Evolutionary conservation across 2,797 vertebrate genomes (phyloP), one percentile per base, ranked within the genome.

Genomic region (Botia kubotai): DNA sequence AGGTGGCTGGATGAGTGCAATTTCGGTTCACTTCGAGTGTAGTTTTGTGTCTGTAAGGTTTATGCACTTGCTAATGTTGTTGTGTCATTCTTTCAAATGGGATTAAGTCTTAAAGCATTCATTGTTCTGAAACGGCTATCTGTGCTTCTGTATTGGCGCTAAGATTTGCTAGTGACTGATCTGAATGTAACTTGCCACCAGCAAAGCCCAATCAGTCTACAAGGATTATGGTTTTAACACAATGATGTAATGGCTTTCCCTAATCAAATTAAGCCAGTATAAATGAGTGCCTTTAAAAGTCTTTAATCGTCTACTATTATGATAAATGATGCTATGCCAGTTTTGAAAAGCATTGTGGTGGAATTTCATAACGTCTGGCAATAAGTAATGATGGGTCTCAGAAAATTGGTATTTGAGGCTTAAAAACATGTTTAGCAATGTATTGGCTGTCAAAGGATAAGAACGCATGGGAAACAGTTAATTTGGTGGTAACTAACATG

Each of bases 201-300:
- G 83, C 80, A 78, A 79, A n/a, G 66, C 50, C 58, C 63, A 55
- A 69, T 69, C 70, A 71, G 71, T 74, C 79, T 48, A 72, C 62
- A 48, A 19, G 33, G 55, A 68, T 68, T 67, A 23, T 19, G 36
- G 52, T 77, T 72, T 68, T 55, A 74, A 23, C 60, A 39, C 50
- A 72, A 76, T 58, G 0, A 39, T 26, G 48, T 39, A 43, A 77
- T 0, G 58, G 63, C 75, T 48, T 67, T 83, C 58, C 76, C 70
- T 72, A 76, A 67, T 77, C 72, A 66, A 77, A 67, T 72, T 29
- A 75, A 70, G 86, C 82, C 57, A 68, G 23, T 67, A 39, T 74
- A 80, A 82, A 77, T 13, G 62, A 84, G 87, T 85, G 84, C 84
- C 87, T 86, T 88, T 77, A 13, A 26, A 48, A 33, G 78, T 84